These are phyloP conservation scores for Dascyllus trimaculatus DNA, from an alignment of 2,113 vertebrate species.

Conservation along the genomic window DNA sequence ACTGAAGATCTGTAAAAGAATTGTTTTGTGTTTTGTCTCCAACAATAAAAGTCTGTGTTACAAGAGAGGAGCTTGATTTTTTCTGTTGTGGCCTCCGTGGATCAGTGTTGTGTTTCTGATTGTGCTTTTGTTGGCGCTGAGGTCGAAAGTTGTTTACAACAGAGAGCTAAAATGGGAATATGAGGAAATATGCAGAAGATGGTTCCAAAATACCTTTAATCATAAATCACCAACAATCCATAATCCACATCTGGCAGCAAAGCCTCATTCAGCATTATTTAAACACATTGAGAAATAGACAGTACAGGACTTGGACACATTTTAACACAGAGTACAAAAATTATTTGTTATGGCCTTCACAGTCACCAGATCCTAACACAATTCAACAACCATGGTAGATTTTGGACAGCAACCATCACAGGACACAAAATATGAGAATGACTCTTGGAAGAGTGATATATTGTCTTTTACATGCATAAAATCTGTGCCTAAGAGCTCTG, in stretches of 20 bases:
- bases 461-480: neutral
- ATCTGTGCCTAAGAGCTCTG: neutral
- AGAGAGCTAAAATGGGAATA: neutral
- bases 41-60: slow-evolving; percentile 55
- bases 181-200: neutral
- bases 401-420: neutral
- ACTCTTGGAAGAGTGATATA: neutral
- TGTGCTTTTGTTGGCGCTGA: neutral
- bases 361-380: neutral
- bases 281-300: slow-evolving; percentile 35
- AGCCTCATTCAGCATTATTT: slow-evolving; percentile 40
- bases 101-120: neutral
- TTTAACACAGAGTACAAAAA: neutral
- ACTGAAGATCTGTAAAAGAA: slow-evolving; percentile 15
- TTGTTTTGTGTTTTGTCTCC: slow-evolving; percentile 35
- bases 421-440: slow-evolving; percentile 1
- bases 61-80: slow-evolving; percentile 5
- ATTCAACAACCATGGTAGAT: too few species aligned
- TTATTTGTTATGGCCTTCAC: neutral
- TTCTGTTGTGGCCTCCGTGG: neutral
- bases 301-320: neutral
- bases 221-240: slow-evolving; percentile 47
- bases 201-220: slow-evolving; percentile 76
- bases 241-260: slow-evolving; percentile 60
- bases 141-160: neutral